These are phyloP conservation scores for Borostomias antarcticus DNA, from an alignment of 2,797 vertebrate genomes.

Conservation along the genomic window DNA sequence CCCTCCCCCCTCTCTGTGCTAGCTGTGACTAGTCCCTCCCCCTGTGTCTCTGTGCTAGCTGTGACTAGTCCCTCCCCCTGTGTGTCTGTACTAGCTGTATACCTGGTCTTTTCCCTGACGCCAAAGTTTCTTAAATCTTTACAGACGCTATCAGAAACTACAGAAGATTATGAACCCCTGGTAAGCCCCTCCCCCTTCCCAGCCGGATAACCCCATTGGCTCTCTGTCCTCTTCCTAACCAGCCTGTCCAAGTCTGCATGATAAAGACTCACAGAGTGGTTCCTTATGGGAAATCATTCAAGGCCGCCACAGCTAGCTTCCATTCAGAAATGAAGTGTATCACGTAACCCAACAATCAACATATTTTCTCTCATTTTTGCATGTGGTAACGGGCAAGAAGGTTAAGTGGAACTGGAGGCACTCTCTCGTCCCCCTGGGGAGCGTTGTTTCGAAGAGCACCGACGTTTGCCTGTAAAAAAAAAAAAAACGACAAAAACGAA, in stretches of 20 bases:
- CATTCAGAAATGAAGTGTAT: slow-evolving; percentile 41
- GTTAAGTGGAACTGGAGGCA: slow-evolving; percentile 14
- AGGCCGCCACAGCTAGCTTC: slow-evolving; percentile 44
- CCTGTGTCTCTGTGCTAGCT: neutral
- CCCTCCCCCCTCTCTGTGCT: too few relatives aligned
- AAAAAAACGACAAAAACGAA: too few relatives aligned
- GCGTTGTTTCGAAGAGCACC: slow-evolving; percentile 44
- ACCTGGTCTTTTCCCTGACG: slow-evolving; percentile 59
- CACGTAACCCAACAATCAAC: slow-evolving; percentile 44
- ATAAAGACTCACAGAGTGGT: slow-evolving; percentile 65
- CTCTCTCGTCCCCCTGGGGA: slow-evolving; percentile 26
- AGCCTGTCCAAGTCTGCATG: slow-evolving; percentile 81
- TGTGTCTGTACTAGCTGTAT: too few relatives aligned
- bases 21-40: neutral
- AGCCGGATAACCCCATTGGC: slow-evolving; percentile 72
- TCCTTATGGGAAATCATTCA: slow-evolving; percentile 49
- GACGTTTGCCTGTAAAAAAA: neutral
- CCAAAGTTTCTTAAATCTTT: slow-evolving; percentile 89
- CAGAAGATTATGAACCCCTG: slow-evolving; percentile 99
- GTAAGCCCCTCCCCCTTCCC: slow-evolving; percentile 81
- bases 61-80: neutral
- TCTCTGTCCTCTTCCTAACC: slow-evolving; percentile 75
- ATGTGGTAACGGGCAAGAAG: slow-evolving; percentile 69
- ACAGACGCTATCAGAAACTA: slow-evolving; percentile 98
- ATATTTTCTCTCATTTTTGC: slow-evolving; percentile 61